These are phyloP conservation scores for Sphaeramia orbicularis DNA, from an alignment of 2,797 vertebrate genomes.

Conservation along the genomic window DNA sequence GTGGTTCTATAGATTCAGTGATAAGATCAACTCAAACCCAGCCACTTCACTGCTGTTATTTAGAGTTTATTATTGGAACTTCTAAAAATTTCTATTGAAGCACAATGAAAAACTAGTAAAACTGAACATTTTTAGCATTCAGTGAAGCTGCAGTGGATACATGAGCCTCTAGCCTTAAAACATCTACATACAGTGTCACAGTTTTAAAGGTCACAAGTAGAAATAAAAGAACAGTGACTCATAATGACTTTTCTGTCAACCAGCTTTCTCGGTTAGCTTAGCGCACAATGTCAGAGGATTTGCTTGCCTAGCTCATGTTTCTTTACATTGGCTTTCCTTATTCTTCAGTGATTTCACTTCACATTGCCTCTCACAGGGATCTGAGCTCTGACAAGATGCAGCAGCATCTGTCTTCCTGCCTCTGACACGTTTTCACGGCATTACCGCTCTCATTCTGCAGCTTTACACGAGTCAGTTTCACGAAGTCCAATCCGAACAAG, in stretches of 20 bases:
- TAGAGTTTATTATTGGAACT: conserved; percentile 9
- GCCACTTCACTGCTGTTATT: conserved; percentile 27
- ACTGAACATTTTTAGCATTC: conserved; percentile 2
- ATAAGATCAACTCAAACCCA: background rate
- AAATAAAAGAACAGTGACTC: conserved; percentile 1
- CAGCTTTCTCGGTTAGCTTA: conserved; percentile 25
- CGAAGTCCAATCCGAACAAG: conserved; percentile 65
- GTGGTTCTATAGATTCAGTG: background rate
- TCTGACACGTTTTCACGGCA: conserved; percentile 39
- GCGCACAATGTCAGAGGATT: conserved; percentile 23
- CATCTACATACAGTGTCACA: background rate
- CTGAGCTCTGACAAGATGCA: conserved; percentile 61
- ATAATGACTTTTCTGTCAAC: conserved; percentile 10
- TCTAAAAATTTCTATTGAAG: conserved; percentile 5
- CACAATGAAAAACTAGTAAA: background rate
- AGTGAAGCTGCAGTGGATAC: background rate
- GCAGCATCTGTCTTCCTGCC: conserved; percentile 27
- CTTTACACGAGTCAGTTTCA: conserved; percentile 50
- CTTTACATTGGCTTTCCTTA: conserved; percentile 55
- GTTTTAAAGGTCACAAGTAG: conserved; percentile 24
- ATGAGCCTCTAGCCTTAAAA: background rate
- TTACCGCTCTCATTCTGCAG: conserved; percentile 15
- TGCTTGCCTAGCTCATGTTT: conserved; percentile 53
- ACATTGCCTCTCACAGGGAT: conserved; percentile 37
- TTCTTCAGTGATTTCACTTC: conserved; percentile 34